These are phyloP conservation scores for Heterocephalus glaber DNA, from an alignment of 2,113 vertebrate species.

Conservation along the genomic window DNA sequence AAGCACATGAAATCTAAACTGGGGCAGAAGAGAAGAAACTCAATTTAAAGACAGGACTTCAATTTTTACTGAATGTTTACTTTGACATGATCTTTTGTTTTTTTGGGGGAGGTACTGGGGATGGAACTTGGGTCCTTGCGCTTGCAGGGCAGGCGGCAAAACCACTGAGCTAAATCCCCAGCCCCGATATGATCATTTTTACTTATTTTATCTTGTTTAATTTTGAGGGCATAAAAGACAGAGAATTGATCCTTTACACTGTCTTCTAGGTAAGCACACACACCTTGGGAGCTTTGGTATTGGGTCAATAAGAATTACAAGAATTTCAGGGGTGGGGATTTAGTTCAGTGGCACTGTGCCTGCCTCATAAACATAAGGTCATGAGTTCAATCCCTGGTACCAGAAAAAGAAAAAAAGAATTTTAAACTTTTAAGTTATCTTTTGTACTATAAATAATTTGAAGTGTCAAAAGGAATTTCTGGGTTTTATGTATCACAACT, in stretches of 20 bases:
- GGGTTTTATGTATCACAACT: neutral
- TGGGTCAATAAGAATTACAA: constrained; percentile 37
- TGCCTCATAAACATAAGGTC: no score
- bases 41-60: constrained; percentile 25
- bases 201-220: constrained; percentile 57
- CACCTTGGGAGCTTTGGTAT: neutral
- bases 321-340: no score
- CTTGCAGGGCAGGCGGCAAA: no score
- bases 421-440: constrained; percentile 37
- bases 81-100: neutral
- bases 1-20: neutral
- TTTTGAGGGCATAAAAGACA: constrained; percentile 4
- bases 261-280: constrained; percentile 32
- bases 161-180: no score
- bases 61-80: constrained; percentile 22
- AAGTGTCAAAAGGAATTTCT: constrained; percentile 43
- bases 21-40: constrained; percentile 19
- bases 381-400: no score
- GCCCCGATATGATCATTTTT: no score
- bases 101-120: no score
- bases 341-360: neutral
- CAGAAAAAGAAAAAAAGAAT: neutral
- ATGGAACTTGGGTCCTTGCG: no score
- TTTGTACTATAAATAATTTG: neutral
- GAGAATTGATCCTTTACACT: neutral